Evolutionary conservation across 1,140 invertebrate genomes (phyloP), one percentile per base, ranked within the genome.

Genomic region (Pseudoatta argentina): DNA sequence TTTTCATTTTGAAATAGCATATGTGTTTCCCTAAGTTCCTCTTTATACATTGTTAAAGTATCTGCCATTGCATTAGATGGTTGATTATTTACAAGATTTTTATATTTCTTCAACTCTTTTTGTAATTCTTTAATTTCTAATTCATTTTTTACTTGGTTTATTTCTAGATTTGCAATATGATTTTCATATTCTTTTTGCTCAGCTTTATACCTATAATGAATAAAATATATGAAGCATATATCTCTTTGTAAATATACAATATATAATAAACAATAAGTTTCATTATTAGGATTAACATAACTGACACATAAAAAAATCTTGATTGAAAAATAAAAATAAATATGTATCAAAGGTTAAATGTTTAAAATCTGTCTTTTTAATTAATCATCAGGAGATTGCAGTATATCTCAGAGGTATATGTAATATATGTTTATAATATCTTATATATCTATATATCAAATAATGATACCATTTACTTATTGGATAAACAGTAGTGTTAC

Each of bases 11-110:
- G n/a, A 8, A 92, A 44, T 14, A 72, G 27, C 0, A 3, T 21
- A 39, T 12, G n/a, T 16, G 93, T 27, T 85, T 91, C 86, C 21
- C 88, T 69, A 6, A 91, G 61, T 34, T 89, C 14, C 18, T 79
- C 72, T 21, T 77, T 81, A 7, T 67, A 44, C 6, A 14, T 3
- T 67, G 12, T 39, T 88, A 57, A 79, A 61, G 30, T 64, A 16
- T 91, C 88, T 7, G 86, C 78, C 1, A 55, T 24, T 24, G 71
- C 30, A 4, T 34, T 0, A 8, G 44, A 59, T 57, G 34, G 51
- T 64, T 3, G 21, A 66, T 85, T 4, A 55, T 21, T 59, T n/a
- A 34, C n/a, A 16, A 79, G 0, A 44, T 64, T 72, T 71, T 86
- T 71, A 27, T 57, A n/a, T 27, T 78, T 63, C 24, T 86, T 78